These are phyloP conservation scores for Hydropsyche betteni DNA, from an alignment of 2,888 invertebrate species.

Conservation along the genomic window DNA sequence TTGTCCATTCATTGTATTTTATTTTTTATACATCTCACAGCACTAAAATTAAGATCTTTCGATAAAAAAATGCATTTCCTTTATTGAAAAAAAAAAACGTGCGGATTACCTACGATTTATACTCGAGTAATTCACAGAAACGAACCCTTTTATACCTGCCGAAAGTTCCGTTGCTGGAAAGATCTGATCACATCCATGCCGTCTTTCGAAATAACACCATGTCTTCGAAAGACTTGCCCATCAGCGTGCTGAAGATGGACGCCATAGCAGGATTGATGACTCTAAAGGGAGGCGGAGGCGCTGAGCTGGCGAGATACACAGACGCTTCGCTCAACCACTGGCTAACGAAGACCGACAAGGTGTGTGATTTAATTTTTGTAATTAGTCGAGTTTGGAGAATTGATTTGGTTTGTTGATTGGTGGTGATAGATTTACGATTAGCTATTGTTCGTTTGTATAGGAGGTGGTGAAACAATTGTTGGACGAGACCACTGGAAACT, in stretches of 20 bases:
- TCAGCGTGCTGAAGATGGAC: neutral
- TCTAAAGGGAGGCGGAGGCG: slow-evolving; percentile 11
- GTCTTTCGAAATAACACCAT: neutral
- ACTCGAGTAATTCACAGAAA: too few species aligned
- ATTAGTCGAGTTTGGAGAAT: too few species aligned
- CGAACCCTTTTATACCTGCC: too few species aligned
- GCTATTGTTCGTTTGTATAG: neutral
- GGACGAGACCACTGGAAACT: neutral
- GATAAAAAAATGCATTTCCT: neutral
- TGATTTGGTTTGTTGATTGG: too few species aligned
- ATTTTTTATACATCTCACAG: neutral
- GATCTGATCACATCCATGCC: too few species aligned
- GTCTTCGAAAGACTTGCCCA: slow-evolving; percentile 4
- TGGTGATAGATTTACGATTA: neutral
- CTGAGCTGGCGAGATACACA: neutral
- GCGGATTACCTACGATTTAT: too few species aligned
- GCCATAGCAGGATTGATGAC: slow-evolving; percentile 26
- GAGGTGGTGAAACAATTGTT: neutral
- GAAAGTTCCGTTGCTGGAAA: too few species aligned
- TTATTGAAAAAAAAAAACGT: too few species aligned
- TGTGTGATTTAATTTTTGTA: neutral
- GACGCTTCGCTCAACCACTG: slow-evolving; percentile 11
- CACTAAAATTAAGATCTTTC: neutral
- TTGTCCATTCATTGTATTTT: neutral
- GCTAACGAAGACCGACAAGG: slow-evolving; percentile 17